phyloP scores from a whole-genome alignment of 1,140 invertebrate species.

The Leptopilina clavipes region DNA sequence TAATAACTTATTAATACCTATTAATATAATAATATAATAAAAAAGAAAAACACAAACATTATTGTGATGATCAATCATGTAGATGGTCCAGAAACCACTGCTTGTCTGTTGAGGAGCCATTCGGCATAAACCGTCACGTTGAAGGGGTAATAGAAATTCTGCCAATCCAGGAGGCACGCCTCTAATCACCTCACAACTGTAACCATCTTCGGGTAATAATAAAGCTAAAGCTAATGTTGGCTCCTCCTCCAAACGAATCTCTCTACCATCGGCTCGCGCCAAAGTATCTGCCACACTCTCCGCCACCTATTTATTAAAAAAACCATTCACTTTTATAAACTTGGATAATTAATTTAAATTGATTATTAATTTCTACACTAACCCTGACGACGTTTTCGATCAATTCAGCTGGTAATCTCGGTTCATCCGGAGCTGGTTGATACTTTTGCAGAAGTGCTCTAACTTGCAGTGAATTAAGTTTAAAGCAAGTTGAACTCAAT shows the following conservation, averaged over 20 bases:
- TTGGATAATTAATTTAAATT: background rate
- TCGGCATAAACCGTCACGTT: slow-evolving; percentile 89
- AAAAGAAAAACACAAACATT: slow-evolving; percentile 67
- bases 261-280: slow-evolving; percentile 90
- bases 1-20: no score
- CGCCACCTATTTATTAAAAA: slow-evolving; percentile 79
- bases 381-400: slow-evolving; percentile 83
- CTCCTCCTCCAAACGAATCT: slow-evolving; percentile 89
- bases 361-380: slow-evolving; percentile 52
- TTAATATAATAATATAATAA: no score
- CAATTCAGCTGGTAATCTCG: slow-evolving; percentile 78
- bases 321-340: background rate
- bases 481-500: slow-evolving; percentile 95
- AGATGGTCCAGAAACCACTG: slow-evolving; percentile 95
- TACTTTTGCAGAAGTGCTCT: slow-evolving; percentile 89
- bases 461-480: slow-evolving; percentile 97
- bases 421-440: slow-evolving; percentile 81
- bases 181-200: slow-evolving; percentile 96
- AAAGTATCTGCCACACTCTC: slow-evolving; percentile 95
- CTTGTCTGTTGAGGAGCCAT: slow-evolving; percentile 92
- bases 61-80: slow-evolving; percentile 83
- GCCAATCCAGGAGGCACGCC: slow-evolving; percentile 94
- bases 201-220: slow-evolving; percentile 96
- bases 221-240: slow-evolving; percentile 91
- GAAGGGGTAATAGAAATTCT: slow-evolving; percentile 92